These are phyloP conservation scores for Scaptomyza montana DNA, from an alignment of 1,140 invertebrate species.

Conservation along the genomic window DNA sequence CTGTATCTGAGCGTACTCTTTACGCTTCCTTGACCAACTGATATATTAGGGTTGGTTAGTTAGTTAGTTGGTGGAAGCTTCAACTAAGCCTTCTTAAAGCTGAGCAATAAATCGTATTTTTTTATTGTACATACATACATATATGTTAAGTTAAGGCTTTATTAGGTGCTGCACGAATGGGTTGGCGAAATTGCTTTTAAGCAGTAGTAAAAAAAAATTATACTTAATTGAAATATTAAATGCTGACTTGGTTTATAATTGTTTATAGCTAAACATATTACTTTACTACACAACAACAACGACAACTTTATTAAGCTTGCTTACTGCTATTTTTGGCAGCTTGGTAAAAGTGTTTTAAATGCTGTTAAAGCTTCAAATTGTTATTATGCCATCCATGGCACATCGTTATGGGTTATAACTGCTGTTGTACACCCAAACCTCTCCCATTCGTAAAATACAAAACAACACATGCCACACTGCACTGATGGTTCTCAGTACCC, in stretches of 20 bases:
- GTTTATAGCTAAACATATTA: background rate
- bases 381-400: conserved; percentile 49
- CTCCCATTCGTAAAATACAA: background rate
- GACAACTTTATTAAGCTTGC: conserved; percentile 16
- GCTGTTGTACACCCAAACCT: background rate
- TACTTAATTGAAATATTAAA: background rate
- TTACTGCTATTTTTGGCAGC: conserved; percentile 7
- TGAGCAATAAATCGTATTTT: conserved; percentile 14
- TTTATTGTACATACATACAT: background rate
- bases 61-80: conserved; percentile 10
- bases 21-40: conserved; percentile 8
- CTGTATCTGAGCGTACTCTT: background rate
- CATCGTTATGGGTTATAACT: conserved; percentile 37
- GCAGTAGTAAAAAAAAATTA: too few species aligned
- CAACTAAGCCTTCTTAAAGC: conserved; percentile 5
- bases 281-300: background rate
- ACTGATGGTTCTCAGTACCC: conserved; percentile 27
- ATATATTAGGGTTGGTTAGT: conserved; percentile 20
- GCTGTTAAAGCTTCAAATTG: conserved; percentile 6
- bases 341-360: conserved; percentile 31
- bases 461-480: conserved; percentile 44
- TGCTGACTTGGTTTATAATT: background rate
- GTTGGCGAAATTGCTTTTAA: background rate
- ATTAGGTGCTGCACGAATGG: background rate
- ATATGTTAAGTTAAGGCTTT: conserved; percentile 12